phyloP scores from a whole-genome alignment of 1,140 invertebrate species.

The Homalodisca vitripennis region DNA sequence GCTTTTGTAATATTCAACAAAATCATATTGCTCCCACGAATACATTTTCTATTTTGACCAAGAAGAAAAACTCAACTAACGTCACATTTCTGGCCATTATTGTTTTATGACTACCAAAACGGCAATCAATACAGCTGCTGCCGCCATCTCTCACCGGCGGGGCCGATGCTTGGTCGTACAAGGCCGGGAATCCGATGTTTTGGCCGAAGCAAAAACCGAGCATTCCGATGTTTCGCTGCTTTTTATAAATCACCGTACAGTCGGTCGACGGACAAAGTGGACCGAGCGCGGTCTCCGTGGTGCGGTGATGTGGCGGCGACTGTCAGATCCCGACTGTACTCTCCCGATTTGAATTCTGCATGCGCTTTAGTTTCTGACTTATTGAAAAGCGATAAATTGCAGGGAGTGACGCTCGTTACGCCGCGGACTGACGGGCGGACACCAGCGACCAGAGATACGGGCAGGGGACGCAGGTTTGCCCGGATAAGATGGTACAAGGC shows the following conservation, averaged over 20 bases:
- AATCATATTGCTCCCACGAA: too few relatives aligned
- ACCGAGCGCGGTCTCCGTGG: not conserved
- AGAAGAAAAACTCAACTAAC: too few relatives aligned
- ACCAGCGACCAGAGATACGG: too few relatives aligned
- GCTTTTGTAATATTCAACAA: too few relatives aligned
- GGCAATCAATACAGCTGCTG: not conserved
- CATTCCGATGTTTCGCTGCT: slow-evolving; percentile 26
- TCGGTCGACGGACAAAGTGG: slow-evolving; percentile 4
- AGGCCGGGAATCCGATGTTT: slow-evolving; percentile 23
- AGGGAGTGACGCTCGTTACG: not conserved
- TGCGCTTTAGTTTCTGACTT: slow-evolving; percentile 23
- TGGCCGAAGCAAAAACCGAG: slow-evolving; percentile 19
- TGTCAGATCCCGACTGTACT: slow-evolving; percentile 2
- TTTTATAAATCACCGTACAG: slow-evolving; percentile 26
- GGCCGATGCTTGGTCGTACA: not conserved
- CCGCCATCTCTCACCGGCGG: slow-evolving; percentile 3
- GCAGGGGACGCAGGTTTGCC: too few relatives aligned
- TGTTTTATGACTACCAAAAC: slow-evolving; percentile 10
- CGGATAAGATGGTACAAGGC: too few relatives aligned
- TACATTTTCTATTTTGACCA: too few relatives aligned
- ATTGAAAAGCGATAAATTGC: slow-evolving; percentile 27
- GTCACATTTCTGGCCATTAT: not conserved
- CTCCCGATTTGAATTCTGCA: slow-evolving; percentile 23
- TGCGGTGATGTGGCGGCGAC: not conserved
- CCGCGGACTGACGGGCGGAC: too few relatives aligned